These are phyloP conservation scores for Pyrocoelia pectoralis DNA, from an alignment of 2,888 invertebrate species.

Conservation along the genomic window DNA sequence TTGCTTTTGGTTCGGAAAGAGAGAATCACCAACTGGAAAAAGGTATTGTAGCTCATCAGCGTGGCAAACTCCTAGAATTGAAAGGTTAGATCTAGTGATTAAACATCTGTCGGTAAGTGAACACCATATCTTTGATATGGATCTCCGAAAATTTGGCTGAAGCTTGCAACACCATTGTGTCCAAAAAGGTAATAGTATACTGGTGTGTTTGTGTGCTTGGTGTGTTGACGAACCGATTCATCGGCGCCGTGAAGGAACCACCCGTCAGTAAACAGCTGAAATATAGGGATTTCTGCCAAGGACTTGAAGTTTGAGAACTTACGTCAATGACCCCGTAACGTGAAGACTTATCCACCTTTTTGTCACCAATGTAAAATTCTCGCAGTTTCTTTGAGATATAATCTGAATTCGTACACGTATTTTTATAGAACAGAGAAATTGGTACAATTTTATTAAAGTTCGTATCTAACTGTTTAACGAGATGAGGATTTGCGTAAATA, in stretches of 20 bases:
- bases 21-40: conserved; percentile 72
- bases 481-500: conserved; percentile 49
- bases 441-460: conserved; percentile 60
- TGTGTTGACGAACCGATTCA: conserved; percentile 67
- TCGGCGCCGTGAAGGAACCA: conserved; percentile 74
- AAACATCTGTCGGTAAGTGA: not conserved
- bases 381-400: conserved; percentile 54
- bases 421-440: conserved; percentile 59
- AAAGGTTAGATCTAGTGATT: not conserved
- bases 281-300: conserved; percentile 9
- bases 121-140: conserved; percentile 69
- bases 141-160: conserved; percentile 76
- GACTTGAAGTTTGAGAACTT: conserved; percentile 1
- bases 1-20: conserved; percentile 55
- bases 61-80: conserved; percentile 76
- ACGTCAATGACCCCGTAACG: conserved; percentile 47
- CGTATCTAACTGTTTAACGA: conserved; percentile 56
- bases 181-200: conserved; percentile 74
- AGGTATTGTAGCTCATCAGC: conserved; percentile 85
- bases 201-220: conserved; percentile 63
- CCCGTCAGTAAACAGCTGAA: conserved; percentile 75
- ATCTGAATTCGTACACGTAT: conserved; percentile 42
- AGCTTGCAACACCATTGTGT: conserved; percentile 73
- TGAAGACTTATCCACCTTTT: conserved; percentile 53
- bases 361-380: conserved; percentile 61